Conservation (phyloP, 2,888 invertebrate genomes). For the Himalopsyche tibetana region DNA sequence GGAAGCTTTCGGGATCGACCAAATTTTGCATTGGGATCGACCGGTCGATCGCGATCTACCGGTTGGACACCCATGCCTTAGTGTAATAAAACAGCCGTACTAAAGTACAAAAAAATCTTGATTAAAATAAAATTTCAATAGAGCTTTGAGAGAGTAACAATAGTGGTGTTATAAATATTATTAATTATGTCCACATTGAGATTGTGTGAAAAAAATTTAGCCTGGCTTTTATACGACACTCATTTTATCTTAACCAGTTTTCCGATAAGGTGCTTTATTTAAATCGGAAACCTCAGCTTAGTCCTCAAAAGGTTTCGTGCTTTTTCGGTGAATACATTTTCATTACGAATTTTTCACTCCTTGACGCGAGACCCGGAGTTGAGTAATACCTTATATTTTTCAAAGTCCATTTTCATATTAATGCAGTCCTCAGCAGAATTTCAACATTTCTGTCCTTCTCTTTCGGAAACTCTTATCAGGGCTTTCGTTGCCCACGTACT, state of each 20-base stretch:
- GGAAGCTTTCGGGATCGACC: too few relatives aligned
- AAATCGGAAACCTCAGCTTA: constrained; percentile 32
- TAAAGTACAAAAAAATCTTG: too few relatives aligned
- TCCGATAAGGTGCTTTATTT: constrained; percentile 15
- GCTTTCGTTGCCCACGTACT: not conserved
- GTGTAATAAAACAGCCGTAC: not conserved
- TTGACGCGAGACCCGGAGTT: constrained; percentile 41
- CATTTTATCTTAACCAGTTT: constrained; percentile 13
- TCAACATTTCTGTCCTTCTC: not conserved
- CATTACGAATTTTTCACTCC: constrained; percentile 43
- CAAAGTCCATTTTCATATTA: constrained; percentile 56
- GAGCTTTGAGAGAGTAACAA: not conserved
- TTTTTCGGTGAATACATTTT: constrained; percentile 45
- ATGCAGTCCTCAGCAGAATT: constrained; percentile 23
- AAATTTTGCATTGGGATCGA: too few relatives aligned
- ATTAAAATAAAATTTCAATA: too few relatives aligned
- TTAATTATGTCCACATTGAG: not conserved
- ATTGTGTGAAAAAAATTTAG: not conserved
- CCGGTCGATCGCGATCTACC: too few relatives aligned
- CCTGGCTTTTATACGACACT: not conserved
- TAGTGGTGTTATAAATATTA: not conserved
- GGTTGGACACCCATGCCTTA: too few relatives aligned
- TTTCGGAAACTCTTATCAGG: constrained; percentile 33
- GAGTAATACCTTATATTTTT: constrained; percentile 53
- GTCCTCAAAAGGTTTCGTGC: constrained; percentile 16